Evolutionary conservation across 2,113 vertebrate species (phyloP), one percentile per base, ranked within the genome.

Genomic region (Platichthys stellatus): DNA sequence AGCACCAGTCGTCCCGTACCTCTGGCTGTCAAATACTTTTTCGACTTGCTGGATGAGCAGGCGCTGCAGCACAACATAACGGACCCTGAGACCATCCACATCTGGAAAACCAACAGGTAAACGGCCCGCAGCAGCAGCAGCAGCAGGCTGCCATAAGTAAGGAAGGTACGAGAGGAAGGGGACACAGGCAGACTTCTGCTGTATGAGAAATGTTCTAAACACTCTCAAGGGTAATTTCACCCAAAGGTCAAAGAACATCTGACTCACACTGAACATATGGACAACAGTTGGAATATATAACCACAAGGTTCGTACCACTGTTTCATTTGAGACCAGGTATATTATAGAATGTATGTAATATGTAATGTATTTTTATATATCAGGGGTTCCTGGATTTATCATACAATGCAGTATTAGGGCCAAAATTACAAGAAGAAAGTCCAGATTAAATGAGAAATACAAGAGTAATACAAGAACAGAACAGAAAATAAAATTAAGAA

Each of bases 41-140:
- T 99, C 9, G 98, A 99, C 89, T 80, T 99, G 80, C 74, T 99
- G 82, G 98, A 99, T n/a, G 98, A 99, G 74, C 97, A 97, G 86
- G 98, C 98, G 0, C 73, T 94, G 58, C 95, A 96, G 87, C 96
- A 99, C 2, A 95, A 94, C 78, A 98, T 99, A 2, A 74, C 89
- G 0, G 98, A 99, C 91, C 94, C 96, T 0, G 98, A 99, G 91
- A 99, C 97, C 28, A 96, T 99, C 72, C 98, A 99, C 64, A 99
- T 99, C 93, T 99, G 98, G 98, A 99, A 99, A 89, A 99, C 98
- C 85, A 99, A 99, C 93, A 98, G 98, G 98, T 98, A 51, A 38
- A 83, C 60, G 51, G 51, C 2, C 38, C 15, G 31, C 47, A 61
- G 58, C 51, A 0, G 3, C 47, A 61, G 58, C 51, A 0, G 3